Evolutionary conservation across 1,140 invertebrate genomes (phyloP).

Genomic region (Nautilus pompilius): DNA sequence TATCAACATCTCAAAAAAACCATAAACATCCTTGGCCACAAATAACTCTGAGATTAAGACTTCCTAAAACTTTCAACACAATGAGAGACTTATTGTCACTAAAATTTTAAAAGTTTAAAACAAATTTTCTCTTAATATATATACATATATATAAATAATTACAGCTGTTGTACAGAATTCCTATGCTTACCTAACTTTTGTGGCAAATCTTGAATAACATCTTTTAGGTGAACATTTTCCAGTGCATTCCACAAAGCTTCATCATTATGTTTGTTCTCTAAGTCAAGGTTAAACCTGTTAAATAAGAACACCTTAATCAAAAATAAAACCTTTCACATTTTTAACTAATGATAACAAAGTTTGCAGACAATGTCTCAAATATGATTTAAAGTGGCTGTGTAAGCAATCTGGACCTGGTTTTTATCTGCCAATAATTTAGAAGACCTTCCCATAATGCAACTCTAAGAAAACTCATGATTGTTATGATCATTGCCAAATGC

Average conservation of each 20-base stretch:
- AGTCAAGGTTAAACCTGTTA: slow-evolving; percentile 65
- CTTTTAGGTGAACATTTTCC: slow-evolving; percentile 62
- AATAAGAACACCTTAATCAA: not conserved
- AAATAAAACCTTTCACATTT: not conserved
- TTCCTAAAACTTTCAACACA: not conserved
- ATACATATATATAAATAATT: not conserved
- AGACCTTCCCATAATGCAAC: not conserved
- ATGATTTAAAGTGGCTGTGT: not conserved
- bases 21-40: not conserved
- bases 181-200: slow-evolving; percentile 34
- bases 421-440: not conserved
- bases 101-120: not conserved
- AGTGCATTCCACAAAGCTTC: slow-evolving; percentile 64
- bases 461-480: not conserved
- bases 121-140: not conserved
- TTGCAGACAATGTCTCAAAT: not conserved
- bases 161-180: not conserved
- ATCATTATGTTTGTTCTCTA: slow-evolving; percentile 60
- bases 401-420: not conserved
- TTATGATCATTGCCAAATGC: not conserved
- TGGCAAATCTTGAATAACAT: slow-evolving; percentile 41
- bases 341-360: not conserved
- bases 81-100: not conserved
- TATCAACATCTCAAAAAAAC: not conserved
- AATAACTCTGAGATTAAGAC: not conserved